A percentile compares a stretch with the other conserved stretches of the same genome.
phyloP scores from a whole-genome alignment of 2,797 vertebrate genomes.

The Phaenicophaeus curvirostris region DNA sequence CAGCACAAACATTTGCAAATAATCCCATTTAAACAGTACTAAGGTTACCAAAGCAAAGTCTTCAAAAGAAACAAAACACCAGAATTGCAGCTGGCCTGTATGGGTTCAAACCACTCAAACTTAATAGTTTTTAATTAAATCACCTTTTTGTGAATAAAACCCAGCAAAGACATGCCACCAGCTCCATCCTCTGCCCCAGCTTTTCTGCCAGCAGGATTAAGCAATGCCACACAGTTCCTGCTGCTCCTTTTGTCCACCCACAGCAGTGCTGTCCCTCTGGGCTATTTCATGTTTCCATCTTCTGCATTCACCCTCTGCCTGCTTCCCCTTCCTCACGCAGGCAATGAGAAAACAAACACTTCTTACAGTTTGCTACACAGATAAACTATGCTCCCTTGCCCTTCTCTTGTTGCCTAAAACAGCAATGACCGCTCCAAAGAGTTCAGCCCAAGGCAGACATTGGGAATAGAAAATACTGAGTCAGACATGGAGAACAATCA shows the following conservation, averaged over 20 bases:
- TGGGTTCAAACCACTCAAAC: not conserved
- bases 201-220: not conserved
- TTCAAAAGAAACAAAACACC: not conserved
- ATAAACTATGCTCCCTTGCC: not conserved
- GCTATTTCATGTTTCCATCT: not conserved
- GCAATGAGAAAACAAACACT: not conserved
- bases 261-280: no score
- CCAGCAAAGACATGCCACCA: not conserved
- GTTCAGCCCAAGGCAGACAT: not conserved
- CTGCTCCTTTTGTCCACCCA: fast-evolving
- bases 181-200: not conserved
- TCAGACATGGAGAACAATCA: not conserved
- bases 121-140: not conserved
- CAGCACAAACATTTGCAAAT: not conserved
- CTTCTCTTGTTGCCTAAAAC: not conserved
- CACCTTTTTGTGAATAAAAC: not conserved
- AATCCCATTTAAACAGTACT: not conserved
- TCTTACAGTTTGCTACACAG: not conserved
- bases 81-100: not conserved
- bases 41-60: not conserved
- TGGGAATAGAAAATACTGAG: not conserved
- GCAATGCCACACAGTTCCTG: not conserved
- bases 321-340: not conserved
- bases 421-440: not conserved
- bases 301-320: not conserved